Conservation (phyloP, 2,113 vertebrate species). For the Periophthalmodon schlosseri region DNA sequence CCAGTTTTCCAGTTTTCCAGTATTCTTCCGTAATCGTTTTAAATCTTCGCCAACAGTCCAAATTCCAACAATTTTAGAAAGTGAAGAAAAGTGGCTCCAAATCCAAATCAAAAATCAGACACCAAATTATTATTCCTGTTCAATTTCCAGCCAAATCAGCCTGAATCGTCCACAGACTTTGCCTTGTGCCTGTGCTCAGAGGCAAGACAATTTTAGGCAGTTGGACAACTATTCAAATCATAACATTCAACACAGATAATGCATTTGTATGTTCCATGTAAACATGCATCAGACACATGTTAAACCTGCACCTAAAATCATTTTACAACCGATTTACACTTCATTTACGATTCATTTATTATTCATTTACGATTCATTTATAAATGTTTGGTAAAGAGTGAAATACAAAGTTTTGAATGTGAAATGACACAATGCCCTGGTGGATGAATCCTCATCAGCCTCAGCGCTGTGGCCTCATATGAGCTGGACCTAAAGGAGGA, state of each 20-base stretch:
- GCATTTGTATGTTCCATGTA: neutral
- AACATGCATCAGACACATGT: neutral
- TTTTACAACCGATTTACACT: neutral
- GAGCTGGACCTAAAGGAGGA: neutral
- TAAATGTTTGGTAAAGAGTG: neutral
- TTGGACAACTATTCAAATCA: slow-evolving; percentile 58
- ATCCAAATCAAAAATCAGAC: slow-evolving; percentile 17
- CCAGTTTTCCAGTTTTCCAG: neutral
- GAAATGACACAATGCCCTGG: slow-evolving; percentile 64
- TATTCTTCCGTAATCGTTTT: slow-evolving; percentile 7
- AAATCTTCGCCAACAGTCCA: neutral
- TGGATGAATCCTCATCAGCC: neutral
- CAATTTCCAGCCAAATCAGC: slow-evolving; percentile 19
- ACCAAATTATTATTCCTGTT: slow-evolving; percentile 29
- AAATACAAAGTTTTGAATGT: slow-evolving; percentile 35
- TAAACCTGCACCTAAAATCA: slow-evolving; percentile 9
- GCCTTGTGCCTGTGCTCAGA: slow-evolving; percentile 58
- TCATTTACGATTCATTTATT: neutral
- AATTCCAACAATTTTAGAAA: neutral
- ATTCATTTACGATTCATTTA: neutral
- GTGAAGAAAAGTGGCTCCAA: slow-evolving; percentile 12
- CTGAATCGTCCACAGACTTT: slow-evolving; percentile 17
- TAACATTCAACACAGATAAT: slow-evolving; percentile 29
- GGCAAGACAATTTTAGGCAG: slow-evolving; percentile 74
- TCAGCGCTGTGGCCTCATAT: neutral